Evolutionary conservation across 1,140 invertebrate genomes (phyloP).

Genomic region (Propsilocerus akamusi): DNA sequence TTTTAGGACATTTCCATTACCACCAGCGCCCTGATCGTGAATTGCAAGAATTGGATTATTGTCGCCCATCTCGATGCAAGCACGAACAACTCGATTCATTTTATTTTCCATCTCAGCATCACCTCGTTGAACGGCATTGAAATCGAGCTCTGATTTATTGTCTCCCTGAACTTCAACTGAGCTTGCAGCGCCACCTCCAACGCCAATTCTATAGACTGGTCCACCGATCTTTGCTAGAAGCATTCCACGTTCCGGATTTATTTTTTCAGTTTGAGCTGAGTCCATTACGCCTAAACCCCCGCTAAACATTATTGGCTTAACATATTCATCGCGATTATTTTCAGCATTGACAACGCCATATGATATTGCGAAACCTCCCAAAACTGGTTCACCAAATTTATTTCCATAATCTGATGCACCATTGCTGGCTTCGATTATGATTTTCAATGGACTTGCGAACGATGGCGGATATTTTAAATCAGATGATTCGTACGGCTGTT

Average conservation of each 20-base stretch:
- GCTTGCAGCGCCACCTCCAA: conserved; percentile 90
- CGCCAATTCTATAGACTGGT: conserved; percentile 90
- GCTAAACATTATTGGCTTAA: conserved; percentile 98
- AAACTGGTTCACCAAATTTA: conserved; percentile 94
- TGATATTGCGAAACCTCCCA: conserved; percentile 78
- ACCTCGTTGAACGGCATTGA: conserved; percentile 90
- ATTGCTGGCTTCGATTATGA: conserved; percentile 89
- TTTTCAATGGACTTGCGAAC: conserved; percentile 73
- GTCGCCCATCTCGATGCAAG: conserved; percentile 65
- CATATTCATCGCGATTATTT: conserved; percentile 69
- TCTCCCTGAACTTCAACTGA: conserved; percentile 85
- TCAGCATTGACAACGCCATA: conserved; percentile 57
- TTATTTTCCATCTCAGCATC: conserved; percentile 99
- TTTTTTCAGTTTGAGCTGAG: conserved; percentile 13
- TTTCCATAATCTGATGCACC: conserved; percentile 98
- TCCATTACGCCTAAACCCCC: conserved; percentile 80
- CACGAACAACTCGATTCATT: conserved; percentile 79
- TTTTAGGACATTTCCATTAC: conserved; percentile 96
- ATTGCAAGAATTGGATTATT: conserved; percentile 75
- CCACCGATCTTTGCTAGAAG: conserved; percentile 88
- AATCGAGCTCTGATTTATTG: conserved; percentile 74
- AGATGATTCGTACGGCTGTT: conserved; percentile 72
- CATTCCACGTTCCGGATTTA: conserved; percentile 35
- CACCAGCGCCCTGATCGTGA: conserved; percentile 70
- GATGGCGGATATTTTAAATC: conserved; percentile 64